Conservation (phyloP, 2,888 invertebrate species). For the Psococerastis gibbosa region DNA sequence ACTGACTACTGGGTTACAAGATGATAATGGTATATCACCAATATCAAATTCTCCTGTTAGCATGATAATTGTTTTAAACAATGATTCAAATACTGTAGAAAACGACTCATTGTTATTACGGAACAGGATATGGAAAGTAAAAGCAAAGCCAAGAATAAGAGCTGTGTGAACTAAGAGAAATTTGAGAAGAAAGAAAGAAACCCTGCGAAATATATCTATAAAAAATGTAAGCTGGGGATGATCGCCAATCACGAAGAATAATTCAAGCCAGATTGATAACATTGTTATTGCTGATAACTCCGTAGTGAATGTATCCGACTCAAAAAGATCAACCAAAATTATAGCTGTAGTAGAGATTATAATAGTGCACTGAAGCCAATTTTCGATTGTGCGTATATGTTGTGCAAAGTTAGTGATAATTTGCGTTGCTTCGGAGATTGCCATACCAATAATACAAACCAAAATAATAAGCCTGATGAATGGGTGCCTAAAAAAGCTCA, state of each 20-base stretch:
- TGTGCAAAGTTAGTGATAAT: slow-evolving; percentile 42
- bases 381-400: slow-evolving; percentile 50
- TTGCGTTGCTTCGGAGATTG: slow-evolving; percentile 50
- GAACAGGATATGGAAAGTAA: slow-evolving; percentile 64
- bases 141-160: slow-evolving; percentile 59
- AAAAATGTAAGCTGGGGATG: slow-evolving; percentile 62
- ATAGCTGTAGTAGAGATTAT: slow-evolving; percentile 42
- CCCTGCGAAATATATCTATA: slow-evolving; percentile 66
- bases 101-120: slow-evolving; percentile 45
- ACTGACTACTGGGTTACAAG: slow-evolving; percentile 46
- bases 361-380: slow-evolving; percentile 51
- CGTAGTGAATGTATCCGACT: not conserved
- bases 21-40: slow-evolving; percentile 46
- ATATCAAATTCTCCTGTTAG: slow-evolving; percentile 74
- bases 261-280: slow-evolving; percentile 52
- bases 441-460: slow-evolving; percentile 38
- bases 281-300: slow-evolving; percentile 44
- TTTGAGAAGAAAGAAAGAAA: slow-evolving; percentile 59
- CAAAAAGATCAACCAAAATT: slow-evolving; percentile 8
- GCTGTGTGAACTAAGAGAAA: slow-evolving; percentile 63
- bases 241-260: slow-evolving; percentile 59
- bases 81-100: slow-evolving; percentile 43
- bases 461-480: no score
- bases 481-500: no score
- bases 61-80: slow-evolving; percentile 74